Evolutionary conservation across 2,797 vertebrate species (phyloP), one percentile per base, ranked within the genome.

Genomic region (Leuciscus waleckii): DNA sequence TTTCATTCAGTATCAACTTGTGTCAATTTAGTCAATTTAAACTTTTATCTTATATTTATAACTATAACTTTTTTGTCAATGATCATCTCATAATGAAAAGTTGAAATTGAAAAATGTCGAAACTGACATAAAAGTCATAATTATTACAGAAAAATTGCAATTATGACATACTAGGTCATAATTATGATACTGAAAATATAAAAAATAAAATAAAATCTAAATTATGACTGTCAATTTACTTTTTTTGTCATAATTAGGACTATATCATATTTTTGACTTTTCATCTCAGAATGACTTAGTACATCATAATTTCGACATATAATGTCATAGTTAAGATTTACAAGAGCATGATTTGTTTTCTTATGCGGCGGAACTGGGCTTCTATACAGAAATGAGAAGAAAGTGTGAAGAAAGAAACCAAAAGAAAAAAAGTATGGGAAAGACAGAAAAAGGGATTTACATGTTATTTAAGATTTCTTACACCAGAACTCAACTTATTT

Each of bases 401-500:
- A 85, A 74, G 69, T 41, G 37, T 85, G 70, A 16, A 78, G 73
- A 81, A 71, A 70, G 54, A 56, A 46, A 82, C 6, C n/a, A 73
- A 29, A 49, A 49, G 13, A 7, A 56, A 65, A 41, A 83, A 74
- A n/a, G 10, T 54, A 70, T n/a, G 58, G 46, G 49, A 68, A 37
- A 75, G 23, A 81, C 67, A 49, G 54, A 63, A 35, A 84, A 71
- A n/a, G 29, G 46, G 75, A 87, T 90, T 87, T 87, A 89, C 88
- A 91, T 19, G 43, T 61, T 76, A 32, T 87, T 49, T 69, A 37
- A 29, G 79, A 68, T 81, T 78, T n/a, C 19, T 84, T 77, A 61
- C 41, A 70, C 54, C 67, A 35, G 35, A 80, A 79, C 61, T 51
- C 56, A 89, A 85, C 68, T 78, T 87, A 83, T 58, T 89, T 92